Evolutionary conservation across 2,113 vertebrate genomes (phyloP).

Genomic region (Psephotus haematonotus): DNA sequence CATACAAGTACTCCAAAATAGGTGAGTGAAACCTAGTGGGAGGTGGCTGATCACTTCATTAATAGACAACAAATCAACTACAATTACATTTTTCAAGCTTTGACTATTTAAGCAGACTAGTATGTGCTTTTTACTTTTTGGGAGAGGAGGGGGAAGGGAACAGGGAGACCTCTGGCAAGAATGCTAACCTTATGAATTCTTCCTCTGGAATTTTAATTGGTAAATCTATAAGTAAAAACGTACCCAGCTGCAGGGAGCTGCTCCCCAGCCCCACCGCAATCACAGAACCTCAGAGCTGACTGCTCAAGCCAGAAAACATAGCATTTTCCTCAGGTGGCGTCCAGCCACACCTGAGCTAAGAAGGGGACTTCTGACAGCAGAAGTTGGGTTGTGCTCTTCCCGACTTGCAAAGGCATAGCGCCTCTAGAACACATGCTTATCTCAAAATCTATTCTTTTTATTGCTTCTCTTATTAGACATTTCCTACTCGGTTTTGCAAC

Average conservation of each 20-base stretch:
- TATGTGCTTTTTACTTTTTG: slow-evolving; percentile 14
- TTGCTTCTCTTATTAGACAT: slow-evolving; percentile 67
- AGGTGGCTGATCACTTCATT: background rate
- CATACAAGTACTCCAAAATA: slow-evolving; percentile 45
- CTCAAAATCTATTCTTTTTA: slow-evolving; percentile 51
- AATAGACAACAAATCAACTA: background rate
- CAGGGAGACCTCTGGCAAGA: slow-evolving; percentile 14
- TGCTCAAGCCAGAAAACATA: background rate
- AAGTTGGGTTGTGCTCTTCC: background rate
- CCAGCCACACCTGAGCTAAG: slow-evolving; percentile 51
- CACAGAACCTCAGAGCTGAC: background rate
- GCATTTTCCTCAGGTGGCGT: background rate
- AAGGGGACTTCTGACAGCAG: background rate
- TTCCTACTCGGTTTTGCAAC: slow-evolving; percentile 53
- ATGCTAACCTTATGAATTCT: slow-evolving; percentile 63
- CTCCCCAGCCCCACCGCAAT: slow-evolving; percentile 34
- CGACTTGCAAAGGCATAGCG: background rate
- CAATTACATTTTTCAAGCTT: background rate
- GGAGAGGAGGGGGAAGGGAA: slow-evolving; percentile 19
- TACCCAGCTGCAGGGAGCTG: slow-evolving; percentile 63
- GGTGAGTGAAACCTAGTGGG: slow-evolving; percentile 27
- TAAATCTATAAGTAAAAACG: slow-evolving; percentile 62
- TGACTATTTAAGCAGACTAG: slow-evolving; percentile 10
- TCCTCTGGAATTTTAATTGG: slow-evolving; percentile 65
- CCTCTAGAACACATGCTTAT: slow-evolving; percentile 49